Evolutionary conservation across 2,888 invertebrate species (phyloP).

Genomic region (Tetramorium bicarinatum): DNA sequence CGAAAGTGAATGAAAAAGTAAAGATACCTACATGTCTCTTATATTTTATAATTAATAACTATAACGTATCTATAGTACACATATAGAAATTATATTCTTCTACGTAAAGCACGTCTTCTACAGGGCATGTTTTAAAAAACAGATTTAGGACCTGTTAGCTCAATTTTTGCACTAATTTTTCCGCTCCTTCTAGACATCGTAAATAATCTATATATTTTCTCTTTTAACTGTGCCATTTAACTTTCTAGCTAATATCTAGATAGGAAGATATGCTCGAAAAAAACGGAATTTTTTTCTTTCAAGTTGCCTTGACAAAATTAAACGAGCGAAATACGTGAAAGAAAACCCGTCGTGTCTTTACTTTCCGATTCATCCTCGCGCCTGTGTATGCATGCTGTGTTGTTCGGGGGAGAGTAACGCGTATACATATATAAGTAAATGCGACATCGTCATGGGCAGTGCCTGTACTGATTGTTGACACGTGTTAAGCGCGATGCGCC

Average conservation of each 20-base stretch:
- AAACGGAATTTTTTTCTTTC: background rate
- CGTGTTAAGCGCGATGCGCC: constrained; percentile 39
- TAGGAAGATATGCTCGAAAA: background rate
- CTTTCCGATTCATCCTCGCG: constrained; percentile 29
- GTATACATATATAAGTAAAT: constrained; percentile 12
- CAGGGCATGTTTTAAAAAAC: background rate
- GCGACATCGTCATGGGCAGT: constrained; percentile 44
- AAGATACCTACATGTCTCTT: constrained; percentile 26
- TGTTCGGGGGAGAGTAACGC: background rate
- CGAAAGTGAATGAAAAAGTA: constrained; percentile 35
- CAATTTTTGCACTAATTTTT: constrained; percentile 3
- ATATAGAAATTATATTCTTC: constrained; percentile 42
- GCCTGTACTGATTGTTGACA: constrained; percentile 55
- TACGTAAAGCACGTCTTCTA: constrained; percentile 25
- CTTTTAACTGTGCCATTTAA: background rate
- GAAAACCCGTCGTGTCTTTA: constrained; percentile 27
- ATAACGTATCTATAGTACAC: background rate
- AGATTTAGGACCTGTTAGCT: background rate
- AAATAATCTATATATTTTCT: background rate
- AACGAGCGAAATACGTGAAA: background rate
- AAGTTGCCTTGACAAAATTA: constrained; percentile 26
- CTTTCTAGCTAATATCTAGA: background rate
- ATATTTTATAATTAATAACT: constrained; percentile 29
- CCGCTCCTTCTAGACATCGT: background rate
- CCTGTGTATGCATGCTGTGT: constrained; percentile 3